These are phyloP conservation scores for Chrysopa pallens DNA, from an alignment of 1,140 invertebrate species.

Conservation along the genomic window DNA sequence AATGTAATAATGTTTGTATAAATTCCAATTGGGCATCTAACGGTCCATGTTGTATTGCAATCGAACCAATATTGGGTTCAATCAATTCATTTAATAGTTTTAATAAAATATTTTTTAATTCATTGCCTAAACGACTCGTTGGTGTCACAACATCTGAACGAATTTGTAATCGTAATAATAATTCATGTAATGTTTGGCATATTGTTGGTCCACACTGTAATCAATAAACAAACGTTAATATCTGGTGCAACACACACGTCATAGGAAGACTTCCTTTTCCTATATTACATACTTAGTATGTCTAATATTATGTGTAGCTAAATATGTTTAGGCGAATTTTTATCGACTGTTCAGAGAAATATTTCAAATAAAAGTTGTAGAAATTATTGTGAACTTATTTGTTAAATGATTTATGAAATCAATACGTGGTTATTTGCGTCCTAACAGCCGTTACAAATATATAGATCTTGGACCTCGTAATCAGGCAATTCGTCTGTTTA, in stretches of 20 bases:
- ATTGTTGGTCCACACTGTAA: constrained; percentile 58
- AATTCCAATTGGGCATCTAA: constrained; percentile 65
- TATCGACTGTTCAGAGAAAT: too few species aligned
- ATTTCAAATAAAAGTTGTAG: too few species aligned
- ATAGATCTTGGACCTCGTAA: too few species aligned
- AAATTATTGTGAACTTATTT: too few species aligned
- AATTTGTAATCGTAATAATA: constrained; percentile 48
- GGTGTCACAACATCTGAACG: constrained; percentile 43
- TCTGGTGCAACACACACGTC: background rate
- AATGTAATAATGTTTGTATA: constrained; percentile 41
- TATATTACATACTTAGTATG: too few species aligned
- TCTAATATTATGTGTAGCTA: too few species aligned
- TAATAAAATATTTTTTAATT: constrained; percentile 48
- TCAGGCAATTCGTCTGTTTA: too few species aligned
- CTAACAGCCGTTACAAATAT: too few species aligned
- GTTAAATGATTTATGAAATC: too few species aligned
- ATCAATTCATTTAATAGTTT: constrained; percentile 53
- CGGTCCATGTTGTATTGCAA: constrained; percentile 52
- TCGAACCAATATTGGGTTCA: constrained; percentile 41
- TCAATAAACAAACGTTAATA: background rate
- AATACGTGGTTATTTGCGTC: too few species aligned
- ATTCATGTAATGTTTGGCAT: constrained; percentile 51
- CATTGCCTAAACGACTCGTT: constrained; percentile 31
- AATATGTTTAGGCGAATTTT: too few species aligned
- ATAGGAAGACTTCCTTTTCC: constrained; percentile 21